Conservation (phyloP, 2,113 vertebrate genomes). For the Tichodroma muraria region DNA sequence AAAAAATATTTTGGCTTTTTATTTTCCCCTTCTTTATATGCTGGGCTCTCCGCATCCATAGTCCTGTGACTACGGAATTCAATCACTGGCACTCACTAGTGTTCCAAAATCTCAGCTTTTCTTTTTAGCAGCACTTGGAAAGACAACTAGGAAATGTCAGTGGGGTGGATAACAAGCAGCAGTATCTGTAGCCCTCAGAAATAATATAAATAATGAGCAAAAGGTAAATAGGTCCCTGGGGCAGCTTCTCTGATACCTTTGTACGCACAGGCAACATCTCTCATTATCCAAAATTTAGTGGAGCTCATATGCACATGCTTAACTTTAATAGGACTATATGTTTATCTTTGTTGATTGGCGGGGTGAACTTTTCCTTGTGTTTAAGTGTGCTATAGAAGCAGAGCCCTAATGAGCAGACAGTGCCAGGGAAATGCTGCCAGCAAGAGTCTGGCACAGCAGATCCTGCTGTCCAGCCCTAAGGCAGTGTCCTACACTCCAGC, state of each 20-base stretch:
- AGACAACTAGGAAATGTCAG: neutral
- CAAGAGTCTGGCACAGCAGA: neutral
- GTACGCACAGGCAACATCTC: neutral
- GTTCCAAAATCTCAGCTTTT: conserved; percentile 8
- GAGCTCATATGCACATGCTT: neutral
- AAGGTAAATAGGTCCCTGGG: neutral
- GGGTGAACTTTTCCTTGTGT: neutral
- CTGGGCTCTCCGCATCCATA: neutral
- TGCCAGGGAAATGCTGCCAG: conserved; percentile 43
- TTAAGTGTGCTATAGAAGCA: conserved; percentile 6
- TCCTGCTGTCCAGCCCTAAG: neutral
- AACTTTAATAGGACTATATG: neutral
- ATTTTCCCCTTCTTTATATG: neutral
- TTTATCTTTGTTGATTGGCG: neutral
- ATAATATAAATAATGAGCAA: neutral
- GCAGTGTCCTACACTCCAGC: neutral
- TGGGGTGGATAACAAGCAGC: neutral
- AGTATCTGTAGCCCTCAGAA: neutral
- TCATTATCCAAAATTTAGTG: neutral
- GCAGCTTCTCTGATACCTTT: neutral
- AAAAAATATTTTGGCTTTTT: too few species aligned
- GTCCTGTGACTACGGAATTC: neutral
- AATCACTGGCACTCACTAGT: neutral
- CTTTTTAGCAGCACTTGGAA: neutral
- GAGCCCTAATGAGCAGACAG: conserved; percentile 46